Percentiles rank a stretch among this genome's conserved stretches.
phyloP scores from a whole-genome alignment of 1,140 invertebrate genomes.

The Littorina saxatilis region DNA sequence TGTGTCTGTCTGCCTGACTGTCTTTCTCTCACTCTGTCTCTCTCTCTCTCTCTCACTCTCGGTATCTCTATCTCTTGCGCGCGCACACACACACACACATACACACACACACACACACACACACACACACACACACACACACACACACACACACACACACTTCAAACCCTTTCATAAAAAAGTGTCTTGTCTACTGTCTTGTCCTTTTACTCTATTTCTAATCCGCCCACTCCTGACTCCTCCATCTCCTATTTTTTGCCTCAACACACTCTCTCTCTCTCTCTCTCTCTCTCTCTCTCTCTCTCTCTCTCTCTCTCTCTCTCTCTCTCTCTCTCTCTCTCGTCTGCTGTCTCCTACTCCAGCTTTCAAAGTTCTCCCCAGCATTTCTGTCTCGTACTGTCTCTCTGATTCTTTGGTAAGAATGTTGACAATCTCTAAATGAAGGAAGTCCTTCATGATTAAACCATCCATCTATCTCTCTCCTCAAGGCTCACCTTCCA shows the following conservation, averaged over 20 bases:
- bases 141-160: neutral
- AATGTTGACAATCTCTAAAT: too few species aligned
- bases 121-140: neutral
- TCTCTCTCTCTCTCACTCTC: slow-evolving; percentile 18
- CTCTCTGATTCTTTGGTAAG: neutral
- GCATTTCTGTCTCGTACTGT: neutral
- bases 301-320: too few species aligned
- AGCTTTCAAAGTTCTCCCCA: too few species aligned
- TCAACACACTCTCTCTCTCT: too few species aligned
- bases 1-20: neutral
- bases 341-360: too few species aligned
- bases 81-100: neutral
- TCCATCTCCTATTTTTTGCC: too few species aligned
- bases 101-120: neutral
- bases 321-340: too few species aligned
- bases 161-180: neutral
- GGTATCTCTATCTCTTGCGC: neutral
- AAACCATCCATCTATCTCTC: too few species aligned
- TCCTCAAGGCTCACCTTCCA: slow-evolving; percentile 35
- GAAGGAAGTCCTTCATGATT: too few species aligned
- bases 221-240: too few species aligned
- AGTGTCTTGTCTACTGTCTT: neutral
- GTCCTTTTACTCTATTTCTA: too few species aligned
- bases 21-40: slow-evolving; percentile 15
- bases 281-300: too few species aligned